phyloP scores from a whole-genome alignment of 1,140 invertebrate species.

The Physella acuta region DNA sequence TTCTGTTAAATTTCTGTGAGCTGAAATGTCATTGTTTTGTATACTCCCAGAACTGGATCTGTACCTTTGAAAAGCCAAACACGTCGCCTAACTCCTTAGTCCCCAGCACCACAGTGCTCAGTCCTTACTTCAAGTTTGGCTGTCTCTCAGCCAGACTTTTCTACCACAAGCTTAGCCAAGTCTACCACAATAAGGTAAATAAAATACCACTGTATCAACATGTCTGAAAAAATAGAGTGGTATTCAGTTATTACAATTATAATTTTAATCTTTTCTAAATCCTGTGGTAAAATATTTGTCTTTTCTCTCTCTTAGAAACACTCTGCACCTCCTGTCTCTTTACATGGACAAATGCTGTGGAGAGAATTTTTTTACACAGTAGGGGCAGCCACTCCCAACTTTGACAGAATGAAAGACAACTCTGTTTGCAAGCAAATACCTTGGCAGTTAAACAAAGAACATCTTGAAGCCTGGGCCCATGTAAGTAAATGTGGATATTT shows the following conservation, averaged over 20 bases:
- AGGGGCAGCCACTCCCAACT: conserved; percentile 84
- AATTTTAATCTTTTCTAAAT: not conserved
- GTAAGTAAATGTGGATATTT: conserved; percentile 64
- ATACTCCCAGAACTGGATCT: conserved; percentile 78
- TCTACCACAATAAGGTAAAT: conserved; percentile 69
- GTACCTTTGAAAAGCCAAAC: conserved; percentile 82
- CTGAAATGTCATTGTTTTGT: too few relatives aligned
- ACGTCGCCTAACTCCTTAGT: conserved; percentile 83
- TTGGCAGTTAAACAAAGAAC: conserved; percentile 84
- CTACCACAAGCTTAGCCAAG: conserved; percentile 78
- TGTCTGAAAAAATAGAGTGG: too few relatives aligned
- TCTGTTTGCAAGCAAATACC: conserved; percentile 89
- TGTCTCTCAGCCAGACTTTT: conserved; percentile 82
- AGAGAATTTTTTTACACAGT: conserved; percentile 89
- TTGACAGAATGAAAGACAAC: conserved; percentile 86
- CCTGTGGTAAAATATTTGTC: not conserved
- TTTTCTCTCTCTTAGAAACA: conserved; percentile 64
- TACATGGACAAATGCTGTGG: conserved; percentile 87
- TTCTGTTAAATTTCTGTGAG: not conserved
- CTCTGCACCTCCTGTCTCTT: conserved; percentile 77
- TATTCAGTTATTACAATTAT: not conserved
- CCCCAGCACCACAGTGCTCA: conserved; percentile 77
- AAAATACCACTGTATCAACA: too few relatives aligned
- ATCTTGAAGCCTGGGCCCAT: conserved; percentile 85
- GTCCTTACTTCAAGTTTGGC: conserved; percentile 85